Percentiles rank a stretch among this genome's conserved stretches.
These are phyloP conservation scores for Enteromius fasciolatus DNA, from an alignment of 2,797 vertebrate species.

Conservation along the genomic window DNA sequence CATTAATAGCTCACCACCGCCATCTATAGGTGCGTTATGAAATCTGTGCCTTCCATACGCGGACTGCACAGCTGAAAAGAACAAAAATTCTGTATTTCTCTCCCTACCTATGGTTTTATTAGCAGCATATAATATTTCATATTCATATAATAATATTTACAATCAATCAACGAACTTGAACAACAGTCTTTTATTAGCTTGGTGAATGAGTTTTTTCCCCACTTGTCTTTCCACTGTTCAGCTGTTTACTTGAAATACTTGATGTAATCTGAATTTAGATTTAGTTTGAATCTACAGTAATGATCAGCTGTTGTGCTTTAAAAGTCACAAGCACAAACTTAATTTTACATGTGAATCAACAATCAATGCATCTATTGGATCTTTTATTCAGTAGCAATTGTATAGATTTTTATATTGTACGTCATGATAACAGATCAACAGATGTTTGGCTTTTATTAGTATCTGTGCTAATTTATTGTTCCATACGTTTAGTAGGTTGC, in stretches of 20 bases:
- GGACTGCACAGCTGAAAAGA: not conserved
- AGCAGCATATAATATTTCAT: not conserved
- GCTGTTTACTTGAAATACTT: slow-evolving; percentile 41
- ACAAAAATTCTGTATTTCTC: not conserved
- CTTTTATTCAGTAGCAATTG: slow-evolving; percentile 7
- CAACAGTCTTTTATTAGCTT: not conserved
- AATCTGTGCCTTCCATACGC: not conserved
- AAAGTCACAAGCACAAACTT: slow-evolving; percentile 17
- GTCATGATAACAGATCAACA: slow-evolving; percentile 18
- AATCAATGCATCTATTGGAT: slow-evolving; percentile 9
- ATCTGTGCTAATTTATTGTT: slow-evolving; percentile 15
- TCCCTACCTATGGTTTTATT: not conserved
- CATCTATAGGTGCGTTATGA: not conserved
- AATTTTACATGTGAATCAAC: slow-evolving; percentile 5
- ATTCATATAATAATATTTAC: not conserved
- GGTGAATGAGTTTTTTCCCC: not conserved
- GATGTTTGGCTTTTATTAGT: slow-evolving; percentile 1
- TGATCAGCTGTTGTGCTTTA: slow-evolving; percentile 6
- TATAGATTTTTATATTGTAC: slow-evolving; percentile 13
- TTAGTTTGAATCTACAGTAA: not conserved
- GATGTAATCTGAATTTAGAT: not conserved
- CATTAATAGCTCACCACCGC: not conserved
- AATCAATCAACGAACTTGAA: not conserved
- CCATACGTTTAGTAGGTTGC: not conserved
- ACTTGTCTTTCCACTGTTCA: slow-evolving; percentile 20